A percentile compares a stretch with the other conserved stretches of the same genome.
phyloP scores from a whole-genome alignment of 2,797 vertebrate genomes.

The Aulostomus chinensis region DNA sequence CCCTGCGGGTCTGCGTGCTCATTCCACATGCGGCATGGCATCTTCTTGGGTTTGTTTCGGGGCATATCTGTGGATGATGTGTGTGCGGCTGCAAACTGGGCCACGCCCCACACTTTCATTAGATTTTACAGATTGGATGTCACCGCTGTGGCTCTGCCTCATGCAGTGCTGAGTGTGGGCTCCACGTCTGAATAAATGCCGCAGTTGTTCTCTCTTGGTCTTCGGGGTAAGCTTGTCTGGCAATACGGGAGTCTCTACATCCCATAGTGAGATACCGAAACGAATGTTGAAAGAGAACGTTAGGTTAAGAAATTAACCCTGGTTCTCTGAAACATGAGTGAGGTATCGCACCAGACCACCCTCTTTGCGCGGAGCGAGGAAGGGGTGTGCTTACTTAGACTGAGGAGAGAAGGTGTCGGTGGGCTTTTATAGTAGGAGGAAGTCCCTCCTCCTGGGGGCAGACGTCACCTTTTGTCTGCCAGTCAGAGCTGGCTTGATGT shows the following conservation, averaged over 20 bases:
- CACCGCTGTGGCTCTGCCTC: too few species aligned
- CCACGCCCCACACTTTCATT: too few species aligned
- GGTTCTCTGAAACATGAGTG: constrained; percentile 8
- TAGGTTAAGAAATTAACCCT: neutral
- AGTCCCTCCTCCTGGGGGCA: neutral
- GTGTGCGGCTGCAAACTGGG: too few species aligned
- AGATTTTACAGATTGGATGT: neutral
- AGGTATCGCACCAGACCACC: neutral
- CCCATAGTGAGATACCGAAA: neutral
- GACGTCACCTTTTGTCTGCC: neutral
- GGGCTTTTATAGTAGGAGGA: neutral
- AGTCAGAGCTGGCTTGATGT: neutral
- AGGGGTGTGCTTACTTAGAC: neutral
- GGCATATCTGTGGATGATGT: too few species aligned
- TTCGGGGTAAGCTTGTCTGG: neutral
- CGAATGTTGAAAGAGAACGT: too few species aligned
- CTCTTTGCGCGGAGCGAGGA: neutral
- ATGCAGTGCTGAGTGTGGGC: too few species aligned
- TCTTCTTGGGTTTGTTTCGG: too few species aligned
- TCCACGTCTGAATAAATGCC: too few species aligned
- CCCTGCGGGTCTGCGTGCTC: neutral
- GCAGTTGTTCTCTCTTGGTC: too few species aligned
- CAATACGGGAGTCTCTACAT: neutral
- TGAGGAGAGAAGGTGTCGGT: neutral
- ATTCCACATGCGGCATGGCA: neutral